A percentile compares a stretch with the other conserved stretches of the same genome.
phyloP scores from a whole-genome alignment of 1,140 invertebrate species.

The Mactra quadrangularis region DNA sequence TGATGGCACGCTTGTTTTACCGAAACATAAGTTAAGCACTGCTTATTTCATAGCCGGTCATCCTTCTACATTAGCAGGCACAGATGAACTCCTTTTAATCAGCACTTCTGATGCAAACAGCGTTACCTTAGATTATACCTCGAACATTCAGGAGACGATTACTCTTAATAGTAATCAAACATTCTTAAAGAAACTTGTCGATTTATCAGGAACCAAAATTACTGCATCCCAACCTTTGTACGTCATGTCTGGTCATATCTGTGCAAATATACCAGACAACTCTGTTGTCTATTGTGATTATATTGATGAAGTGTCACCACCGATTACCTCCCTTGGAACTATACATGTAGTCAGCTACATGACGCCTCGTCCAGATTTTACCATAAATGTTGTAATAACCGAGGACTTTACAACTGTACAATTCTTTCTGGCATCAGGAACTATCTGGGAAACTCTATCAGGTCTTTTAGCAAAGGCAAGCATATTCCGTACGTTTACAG shows the following conservation, averaged over 20 bases:
- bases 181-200: background rate
- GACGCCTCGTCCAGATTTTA: conserved; percentile 9
- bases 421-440: background rate
- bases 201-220: conserved; percentile 24
- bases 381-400: background rate
- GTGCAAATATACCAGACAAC: conserved; percentile 32
- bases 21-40: background rate
- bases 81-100: conserved; percentile 14
- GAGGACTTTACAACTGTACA: background rate
- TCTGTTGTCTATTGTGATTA: conserved; percentile 21
- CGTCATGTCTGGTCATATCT: conserved; percentile 16
- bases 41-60: conserved; percentile 10
- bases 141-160: background rate
- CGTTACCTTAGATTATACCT: background rate
- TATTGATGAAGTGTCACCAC: conserved; percentile 1
- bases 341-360: conserved; percentile 7
- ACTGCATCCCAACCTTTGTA: background rate
- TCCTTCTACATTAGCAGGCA: conserved; percentile 1
- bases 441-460: background rate
- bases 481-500: background rate
- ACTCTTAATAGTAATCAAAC: background rate
- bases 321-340: background rate
- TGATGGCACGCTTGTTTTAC: conserved; percentile 16
- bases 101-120: background rate
- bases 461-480: background rate